Evolutionary conservation across 2,113 vertebrate species (phyloP), one percentile per base, ranked within the genome.

Genomic region (Platichthys stellatus): DNA sequence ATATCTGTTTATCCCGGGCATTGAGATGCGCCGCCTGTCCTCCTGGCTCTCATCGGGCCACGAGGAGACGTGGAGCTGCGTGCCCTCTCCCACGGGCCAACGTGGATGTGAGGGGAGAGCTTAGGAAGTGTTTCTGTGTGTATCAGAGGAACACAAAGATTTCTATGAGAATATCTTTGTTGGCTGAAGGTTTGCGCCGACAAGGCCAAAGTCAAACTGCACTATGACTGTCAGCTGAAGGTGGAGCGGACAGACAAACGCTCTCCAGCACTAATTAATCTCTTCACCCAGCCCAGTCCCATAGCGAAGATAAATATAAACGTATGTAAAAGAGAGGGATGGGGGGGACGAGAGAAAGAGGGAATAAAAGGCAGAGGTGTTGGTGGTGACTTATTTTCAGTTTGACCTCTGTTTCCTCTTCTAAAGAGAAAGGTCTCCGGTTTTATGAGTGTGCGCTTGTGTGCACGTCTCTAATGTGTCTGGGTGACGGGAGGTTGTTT

Each of bases 361-460:
- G 60, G 72, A 73, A 83, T 85, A 74, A 72, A 83, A 81, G 56
- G 66, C 60, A 77, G 51, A 26, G 65, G 80, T 82, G 76, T 78
- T 74, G 71, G 74, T 71, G 62, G 69, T 72, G 82, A 82, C 84
- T 92, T 93, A 90, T 93, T 93, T 93, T 90, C 81, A 81, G 80
- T 82, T 84, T 90, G 92, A 95, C 93, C 92, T 94, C 91, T 86
- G 84, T 86, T 86, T 92, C 73, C 74, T 83, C 74, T 83, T 70
- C 73, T 81, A 90, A 94, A 90, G 85, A 90, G 71, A 80, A 69
- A 74, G 80, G 65, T 90, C 83, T 78, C 57, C 80, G 63, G 43
- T 65, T 61, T 85, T 87, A 69, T 13, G 81, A 74, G 59, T 53
- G 72, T 66, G 43, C 4, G 14, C 74, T 20, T 70, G 40, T 78